These are phyloP conservation scores for Tinea semifulvella DNA, from an alignment of 2,888 invertebrate genomes.

Conservation along the genomic window DNA sequence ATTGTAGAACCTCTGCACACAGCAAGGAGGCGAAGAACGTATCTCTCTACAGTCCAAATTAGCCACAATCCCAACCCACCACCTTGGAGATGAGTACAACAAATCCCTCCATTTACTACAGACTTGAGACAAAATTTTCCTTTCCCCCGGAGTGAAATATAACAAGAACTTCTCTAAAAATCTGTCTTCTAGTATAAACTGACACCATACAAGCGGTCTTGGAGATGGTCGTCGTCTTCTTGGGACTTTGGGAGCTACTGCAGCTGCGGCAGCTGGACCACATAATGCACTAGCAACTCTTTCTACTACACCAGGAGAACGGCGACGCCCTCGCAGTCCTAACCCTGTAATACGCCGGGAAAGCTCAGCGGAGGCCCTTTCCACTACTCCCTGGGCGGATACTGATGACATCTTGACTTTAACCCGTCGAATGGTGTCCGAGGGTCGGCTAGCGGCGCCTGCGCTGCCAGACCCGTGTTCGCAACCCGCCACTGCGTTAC, in stretches of 20 bases:
- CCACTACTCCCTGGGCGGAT: constrained; percentile 90
- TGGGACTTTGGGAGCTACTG: constrained; percentile 38
- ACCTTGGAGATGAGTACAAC: constrained; percentile 85
- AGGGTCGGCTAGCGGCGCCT: constrained; percentile 41
- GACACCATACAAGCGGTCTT: constrained; percentile 72
- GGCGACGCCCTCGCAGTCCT: constrained; percentile 72
- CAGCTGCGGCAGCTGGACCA: constrained; percentile 66
- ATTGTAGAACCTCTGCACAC: constrained; percentile 74
- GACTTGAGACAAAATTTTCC: constrained; percentile 82
- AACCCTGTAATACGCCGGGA: constrained; percentile 89
- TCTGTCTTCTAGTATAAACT: constrained; percentile 83
- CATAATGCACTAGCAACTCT: constrained; percentile 88
- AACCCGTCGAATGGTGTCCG: constrained; percentile 57
- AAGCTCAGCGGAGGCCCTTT: constrained; percentile 89
- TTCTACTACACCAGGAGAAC: constrained; percentile 78
- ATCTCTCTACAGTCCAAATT: constrained; percentile 87
- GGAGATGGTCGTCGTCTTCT: constrained; percentile 59
- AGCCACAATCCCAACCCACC: constrained; percentile 88
- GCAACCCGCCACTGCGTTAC: constrained; percentile 56
- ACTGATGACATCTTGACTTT: constrained; percentile 79
- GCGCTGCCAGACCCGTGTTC: constrained; percentile 43
- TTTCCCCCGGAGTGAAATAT: constrained; percentile 81
- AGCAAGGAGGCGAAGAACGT: constrained; percentile 64
- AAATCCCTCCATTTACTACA: constrained; percentile 90
- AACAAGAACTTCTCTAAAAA: constrained; percentile 87